These are phyloP conservation scores for Chrysaora quinquecirrha DNA, from an alignment of 30 jellyfish, hydroid and myxozoan genomes.

Conservation along the genomic window DNA sequence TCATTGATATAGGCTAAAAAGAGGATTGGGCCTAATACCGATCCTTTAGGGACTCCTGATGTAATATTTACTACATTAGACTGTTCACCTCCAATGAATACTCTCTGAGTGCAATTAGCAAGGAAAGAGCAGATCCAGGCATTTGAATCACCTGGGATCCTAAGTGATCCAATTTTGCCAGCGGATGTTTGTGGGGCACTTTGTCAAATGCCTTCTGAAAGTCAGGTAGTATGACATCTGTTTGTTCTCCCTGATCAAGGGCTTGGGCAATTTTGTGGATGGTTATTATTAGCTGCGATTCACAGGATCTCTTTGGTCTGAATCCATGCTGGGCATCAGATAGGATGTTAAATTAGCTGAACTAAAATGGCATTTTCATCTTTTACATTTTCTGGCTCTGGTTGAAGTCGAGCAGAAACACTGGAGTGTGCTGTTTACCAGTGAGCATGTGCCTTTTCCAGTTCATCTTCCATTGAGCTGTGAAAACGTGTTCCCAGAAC, in stretches of 20 bases:
- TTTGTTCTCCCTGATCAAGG: neutral
- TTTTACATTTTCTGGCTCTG: too few relatives aligned
- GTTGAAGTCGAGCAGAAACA: too few relatives aligned
- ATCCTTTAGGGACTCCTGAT: constrained; percentile 11
- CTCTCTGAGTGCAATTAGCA: neutral
- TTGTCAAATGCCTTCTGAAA: neutral
- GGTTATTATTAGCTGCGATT: neutral
- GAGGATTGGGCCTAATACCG: constrained; percentile 9
- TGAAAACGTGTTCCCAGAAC: too few relatives aligned
- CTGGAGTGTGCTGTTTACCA: too few relatives aligned
- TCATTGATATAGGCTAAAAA: constrained; percentile 6
- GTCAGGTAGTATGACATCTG: neutral
- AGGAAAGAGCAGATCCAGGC: neutral
- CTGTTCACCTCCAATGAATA: neutral
- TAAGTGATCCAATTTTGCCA: neutral
- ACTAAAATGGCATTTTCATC: too few relatives aligned
- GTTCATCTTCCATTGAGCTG: too few relatives aligned
- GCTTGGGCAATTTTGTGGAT: neutral
- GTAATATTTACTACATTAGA: neutral
- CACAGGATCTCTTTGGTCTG: neutral
- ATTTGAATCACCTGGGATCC: neutral
- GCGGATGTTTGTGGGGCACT: neutral
- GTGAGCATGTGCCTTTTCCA: too few relatives aligned
- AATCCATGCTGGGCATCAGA: constrained; percentile 21
- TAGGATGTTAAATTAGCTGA: neutral